Evolutionary conservation across 2,797 vertebrate species (phyloP).

Genomic region (Rhodeus uyekii): DNA sequence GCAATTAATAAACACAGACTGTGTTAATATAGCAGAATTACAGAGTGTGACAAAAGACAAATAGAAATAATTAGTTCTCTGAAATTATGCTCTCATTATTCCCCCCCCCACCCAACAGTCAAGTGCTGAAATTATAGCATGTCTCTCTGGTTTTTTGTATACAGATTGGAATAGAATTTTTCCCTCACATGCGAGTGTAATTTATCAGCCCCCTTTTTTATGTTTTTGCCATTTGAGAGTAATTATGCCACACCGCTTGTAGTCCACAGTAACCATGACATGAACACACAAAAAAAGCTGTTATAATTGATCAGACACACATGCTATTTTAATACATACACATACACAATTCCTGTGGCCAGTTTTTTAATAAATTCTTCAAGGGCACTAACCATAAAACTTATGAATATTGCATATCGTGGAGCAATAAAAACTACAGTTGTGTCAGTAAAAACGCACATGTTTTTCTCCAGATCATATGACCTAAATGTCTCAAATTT

Average conservation of each 20-base stretch:
- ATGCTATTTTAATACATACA: constrained; percentile 52
- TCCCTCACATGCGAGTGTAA: constrained; percentile 63
- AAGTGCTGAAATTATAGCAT: constrained; percentile 77
- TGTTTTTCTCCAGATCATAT: background rate
- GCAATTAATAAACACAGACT: constrained; percentile 99
- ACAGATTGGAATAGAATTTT: constrained; percentile 69
- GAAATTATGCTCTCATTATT: constrained; percentile 99
- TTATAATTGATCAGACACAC: constrained; percentile 78
- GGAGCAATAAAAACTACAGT: background rate
- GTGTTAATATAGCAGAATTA: constrained; percentile 99
- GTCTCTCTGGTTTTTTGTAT: constrained; percentile 41
- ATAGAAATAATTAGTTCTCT: constrained; percentile 99
- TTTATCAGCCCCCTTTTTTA: constrained; percentile 80
- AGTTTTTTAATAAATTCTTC: constrained; percentile 61
- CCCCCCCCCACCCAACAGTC: constrained; percentile 81
- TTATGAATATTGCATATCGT: background rate
- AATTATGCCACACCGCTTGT: constrained; percentile 77
- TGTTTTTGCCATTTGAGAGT: constrained; percentile 75
- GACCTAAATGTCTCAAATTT: background rate
- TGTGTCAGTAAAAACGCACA: background rate
- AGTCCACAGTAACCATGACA: constrained; percentile 73
- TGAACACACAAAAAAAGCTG: constrained; percentile 71
- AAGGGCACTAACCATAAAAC: constrained; percentile 51
- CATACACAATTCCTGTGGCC: background rate
- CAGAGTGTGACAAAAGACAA: constrained; percentile 99